Evolutionary conservation across 2,888 invertebrate species (phyloP).

Genomic region (Sesamia inferens): DNA sequence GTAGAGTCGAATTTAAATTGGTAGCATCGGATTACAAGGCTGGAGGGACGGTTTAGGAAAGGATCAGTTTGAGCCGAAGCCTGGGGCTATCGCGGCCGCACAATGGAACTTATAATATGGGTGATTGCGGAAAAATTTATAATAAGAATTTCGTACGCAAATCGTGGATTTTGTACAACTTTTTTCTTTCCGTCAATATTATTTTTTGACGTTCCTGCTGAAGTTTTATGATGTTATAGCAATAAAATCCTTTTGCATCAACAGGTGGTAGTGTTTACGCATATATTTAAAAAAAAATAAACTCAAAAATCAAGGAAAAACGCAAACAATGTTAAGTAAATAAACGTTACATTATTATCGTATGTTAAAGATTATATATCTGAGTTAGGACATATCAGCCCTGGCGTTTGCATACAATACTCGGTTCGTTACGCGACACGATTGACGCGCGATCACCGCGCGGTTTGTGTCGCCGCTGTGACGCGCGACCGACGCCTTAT

Average conservation of each 20-base stretch:
- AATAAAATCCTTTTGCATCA: constrained; percentile 36
- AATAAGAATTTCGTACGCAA: constrained; percentile 72
- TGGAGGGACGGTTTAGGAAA: constrained; percentile 81
- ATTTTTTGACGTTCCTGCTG: constrained; percentile 22
- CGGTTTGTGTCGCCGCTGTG: constrained; percentile 70
- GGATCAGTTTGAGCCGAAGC: constrained; percentile 85
- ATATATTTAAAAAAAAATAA: constrained; percentile 8
- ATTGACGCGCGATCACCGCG: constrained; percentile 80
- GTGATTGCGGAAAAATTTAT: constrained; percentile 85
- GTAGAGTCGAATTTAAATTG: constrained; percentile 78
- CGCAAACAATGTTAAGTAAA: constrained; percentile 51
- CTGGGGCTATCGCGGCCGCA: constrained; percentile 84
- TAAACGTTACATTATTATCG: constrained; percentile 66
- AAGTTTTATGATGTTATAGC: constrained; percentile 12
- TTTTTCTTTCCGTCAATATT: constrained; percentile 41
- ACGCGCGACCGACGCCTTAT: constrained; percentile 68
- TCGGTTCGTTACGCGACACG: constrained; percentile 77
- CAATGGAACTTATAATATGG: constrained; percentile 87
- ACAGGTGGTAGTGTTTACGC: constrained; percentile 33
- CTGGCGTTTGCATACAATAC: constrained; percentile 85
- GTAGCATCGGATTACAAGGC: constrained; percentile 67
- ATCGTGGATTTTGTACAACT: constrained; percentile 57
- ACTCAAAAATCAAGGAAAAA: not conserved
- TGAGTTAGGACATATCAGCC: constrained; percentile 64
- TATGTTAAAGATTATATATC: constrained; percentile 66